Percentiles rank a stretch among this genome's conserved stretches.
Evolutionary conservation across 2,888 invertebrate genomes (phyloP).

Genomic region (Eilema griseolum): DNA sequence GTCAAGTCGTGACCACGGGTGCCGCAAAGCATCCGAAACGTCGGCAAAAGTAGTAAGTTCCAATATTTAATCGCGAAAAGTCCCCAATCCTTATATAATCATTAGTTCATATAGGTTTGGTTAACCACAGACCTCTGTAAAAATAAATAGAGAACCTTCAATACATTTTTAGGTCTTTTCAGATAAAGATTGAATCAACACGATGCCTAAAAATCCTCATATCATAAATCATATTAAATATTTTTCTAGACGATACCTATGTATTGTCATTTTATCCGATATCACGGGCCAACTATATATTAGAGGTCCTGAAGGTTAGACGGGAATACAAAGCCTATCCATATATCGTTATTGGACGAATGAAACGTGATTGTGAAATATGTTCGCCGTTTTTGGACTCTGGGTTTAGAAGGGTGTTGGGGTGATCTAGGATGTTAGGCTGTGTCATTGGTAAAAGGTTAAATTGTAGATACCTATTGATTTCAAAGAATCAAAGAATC

Average conservation of each 20-base stretch:
- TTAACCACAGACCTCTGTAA: background rate
- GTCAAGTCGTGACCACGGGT: too few species aligned
- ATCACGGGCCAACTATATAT: slow-evolving; percentile 10
- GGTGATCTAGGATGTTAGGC: background rate
- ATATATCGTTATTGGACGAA: slow-evolving; percentile 11
- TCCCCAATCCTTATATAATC: too few species aligned
- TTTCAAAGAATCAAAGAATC: too few species aligned
- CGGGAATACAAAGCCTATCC: slow-evolving; percentile 14
- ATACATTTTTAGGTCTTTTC: background rate
- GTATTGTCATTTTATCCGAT: slow-evolving; percentile 13
- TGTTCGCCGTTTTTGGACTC: background rate
- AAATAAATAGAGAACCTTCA: background rate
- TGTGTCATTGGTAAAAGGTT: background rate
- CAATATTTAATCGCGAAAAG: too few species aligned
- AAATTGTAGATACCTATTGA: background rate
- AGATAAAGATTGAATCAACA: background rate
- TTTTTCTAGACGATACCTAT: slow-evolving; percentile 13
- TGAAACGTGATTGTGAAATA: slow-evolving; percentile 6
- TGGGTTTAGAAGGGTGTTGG: background rate
- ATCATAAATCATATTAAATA: slow-evolving; percentile 6
- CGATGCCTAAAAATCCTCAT: background rate
- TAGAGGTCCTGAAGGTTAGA: slow-evolving; percentile 5
- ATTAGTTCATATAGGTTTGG: too few species aligned
- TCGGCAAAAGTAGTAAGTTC: too few species aligned
- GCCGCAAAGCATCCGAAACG: too few species aligned